Evolutionary conservation across 2,888 invertebrate species (phyloP).

Genomic region (Ptilodon capucinus): DNA sequence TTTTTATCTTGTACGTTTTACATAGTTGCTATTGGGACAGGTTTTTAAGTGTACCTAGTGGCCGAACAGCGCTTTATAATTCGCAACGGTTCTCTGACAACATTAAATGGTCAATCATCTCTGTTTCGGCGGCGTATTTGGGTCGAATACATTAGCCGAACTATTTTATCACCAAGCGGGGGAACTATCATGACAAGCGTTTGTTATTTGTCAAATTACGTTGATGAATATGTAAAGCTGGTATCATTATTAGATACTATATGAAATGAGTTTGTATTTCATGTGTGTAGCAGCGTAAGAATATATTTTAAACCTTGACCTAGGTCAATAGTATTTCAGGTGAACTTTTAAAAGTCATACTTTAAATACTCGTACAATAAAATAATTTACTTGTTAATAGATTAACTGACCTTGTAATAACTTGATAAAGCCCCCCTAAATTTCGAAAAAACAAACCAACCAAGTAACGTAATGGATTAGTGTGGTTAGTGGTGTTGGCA

Average conservation of each 20-base stretch:
- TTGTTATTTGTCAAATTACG: conserved; percentile 22
- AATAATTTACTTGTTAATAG: neutral
- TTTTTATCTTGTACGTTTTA: no score
- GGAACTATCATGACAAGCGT: conserved; percentile 20
- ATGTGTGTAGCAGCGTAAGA: neutral
- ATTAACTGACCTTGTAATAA: no score
- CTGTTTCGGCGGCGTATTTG: conserved; percentile 56
- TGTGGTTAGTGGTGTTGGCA: neutral
- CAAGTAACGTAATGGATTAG: neutral
- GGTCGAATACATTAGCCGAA: conserved; percentile 63
- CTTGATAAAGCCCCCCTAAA: neutral
- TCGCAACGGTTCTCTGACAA: conserved; percentile 62
- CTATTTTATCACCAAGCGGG: conserved; percentile 48
- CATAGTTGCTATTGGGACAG: neutral
- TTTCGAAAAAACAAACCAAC: neutral
- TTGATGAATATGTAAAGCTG: conserved; percentile 18
- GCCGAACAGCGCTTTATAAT: conserved; percentile 37
- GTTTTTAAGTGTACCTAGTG: conserved; percentile 4
- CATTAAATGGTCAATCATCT: conserved; percentile 74
- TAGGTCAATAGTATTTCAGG: neutral
- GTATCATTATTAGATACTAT: neutral
- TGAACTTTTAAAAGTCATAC: neutral
- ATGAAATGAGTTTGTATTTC: neutral
- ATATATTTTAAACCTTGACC: neutral
- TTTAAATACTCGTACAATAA: neutral